Percentiles rank a stretch among this genome's conserved stretches.
These are phyloP conservation scores for Azorinus chamasolen DNA, from an alignment of 2,888 invertebrate species.

Conservation along the genomic window DNA sequence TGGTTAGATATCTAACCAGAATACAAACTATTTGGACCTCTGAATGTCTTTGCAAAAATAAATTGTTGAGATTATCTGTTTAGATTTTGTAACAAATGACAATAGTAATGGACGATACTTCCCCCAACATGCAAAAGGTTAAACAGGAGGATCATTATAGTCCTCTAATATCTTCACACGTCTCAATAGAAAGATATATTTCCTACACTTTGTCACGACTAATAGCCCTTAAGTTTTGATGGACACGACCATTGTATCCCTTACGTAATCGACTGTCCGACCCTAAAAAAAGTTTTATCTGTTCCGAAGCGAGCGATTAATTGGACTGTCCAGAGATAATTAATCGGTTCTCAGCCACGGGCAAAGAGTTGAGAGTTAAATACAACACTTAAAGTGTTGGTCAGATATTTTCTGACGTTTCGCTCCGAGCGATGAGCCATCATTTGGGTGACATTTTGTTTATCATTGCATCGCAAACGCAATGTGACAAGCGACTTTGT, in stretches of 20 bases:
- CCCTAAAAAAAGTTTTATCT: conserved; percentile 34
- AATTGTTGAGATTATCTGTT: too few relatives aligned
- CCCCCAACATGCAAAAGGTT: too few relatives aligned
- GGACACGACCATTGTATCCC: conserved; percentile 13
- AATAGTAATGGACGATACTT: too few relatives aligned
- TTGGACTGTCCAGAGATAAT: conserved; percentile 18
- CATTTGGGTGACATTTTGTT: too few relatives aligned
- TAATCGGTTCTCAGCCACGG: conserved; percentile 19
- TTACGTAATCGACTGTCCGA: conserved; percentile 36
- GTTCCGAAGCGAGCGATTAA: conserved; percentile 10
- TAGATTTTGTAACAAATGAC: too few relatives aligned
- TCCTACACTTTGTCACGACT: conserved; percentile 16
- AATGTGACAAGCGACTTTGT: conserved; percentile 6
- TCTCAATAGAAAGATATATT: conserved; percentile 8
- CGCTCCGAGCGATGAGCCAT: conserved; percentile 1
- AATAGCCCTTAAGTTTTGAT: conserved; percentile 16
- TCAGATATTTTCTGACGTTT: neutral
- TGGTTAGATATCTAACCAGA: too few relatives aligned
- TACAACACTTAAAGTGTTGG: conserved; percentile 26
- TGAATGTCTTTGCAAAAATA: too few relatives aligned
- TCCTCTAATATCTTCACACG: conserved; percentile 26
- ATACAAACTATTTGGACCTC: too few relatives aligned
- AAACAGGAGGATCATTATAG: neutral
- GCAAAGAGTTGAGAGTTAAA: conserved; percentile 11
- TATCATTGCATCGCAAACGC: neutral